These are phyloP conservation scores for Pangasianodon gigas DNA, from an alignment of 2,113 vertebrate species.

Conservation along the genomic window DNA sequence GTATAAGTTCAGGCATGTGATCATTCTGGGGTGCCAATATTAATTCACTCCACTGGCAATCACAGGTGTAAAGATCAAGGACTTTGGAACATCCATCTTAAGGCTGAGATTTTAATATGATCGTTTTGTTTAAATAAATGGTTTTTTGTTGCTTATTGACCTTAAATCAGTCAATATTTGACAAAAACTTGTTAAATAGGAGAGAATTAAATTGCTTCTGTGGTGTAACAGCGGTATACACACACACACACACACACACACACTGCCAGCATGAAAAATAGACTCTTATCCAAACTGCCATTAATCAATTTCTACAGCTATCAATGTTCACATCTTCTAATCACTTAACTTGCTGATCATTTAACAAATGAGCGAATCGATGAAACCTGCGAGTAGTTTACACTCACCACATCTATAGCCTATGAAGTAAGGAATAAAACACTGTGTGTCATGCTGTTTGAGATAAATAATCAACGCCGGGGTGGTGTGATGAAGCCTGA, in stretches of 20 bases:
- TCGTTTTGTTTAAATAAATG: background rate
- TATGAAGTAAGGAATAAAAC: background rate
- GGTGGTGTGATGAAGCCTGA: background rate
- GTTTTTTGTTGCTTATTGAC: background rate
- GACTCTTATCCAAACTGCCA: constrained; percentile 45
- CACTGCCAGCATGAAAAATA: constrained; percentile 27
- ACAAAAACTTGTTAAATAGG: background rate
- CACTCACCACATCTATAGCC: background rate
- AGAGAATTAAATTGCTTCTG: background rate
- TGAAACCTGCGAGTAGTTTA: background rate
- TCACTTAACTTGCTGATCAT: constrained; percentile 58
- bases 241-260: background rate
- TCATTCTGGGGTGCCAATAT: background rate
- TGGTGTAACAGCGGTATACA: background rate
- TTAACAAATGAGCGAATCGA: constrained; percentile 33
- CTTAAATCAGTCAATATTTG: background rate
- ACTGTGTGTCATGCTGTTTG: background rate
- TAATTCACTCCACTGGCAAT: background rate
- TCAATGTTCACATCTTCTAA: constrained; percentile 60
- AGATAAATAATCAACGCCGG: background rate
- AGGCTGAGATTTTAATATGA: background rate
- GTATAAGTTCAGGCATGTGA: background rate
- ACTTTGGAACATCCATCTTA: background rate
- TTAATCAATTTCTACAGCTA: constrained; percentile 59
- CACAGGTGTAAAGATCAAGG: background rate